phyloP scores from a whole-genome alignment of 2,888 invertebrate genomes.

The Therioaphis trifolii region DNA sequence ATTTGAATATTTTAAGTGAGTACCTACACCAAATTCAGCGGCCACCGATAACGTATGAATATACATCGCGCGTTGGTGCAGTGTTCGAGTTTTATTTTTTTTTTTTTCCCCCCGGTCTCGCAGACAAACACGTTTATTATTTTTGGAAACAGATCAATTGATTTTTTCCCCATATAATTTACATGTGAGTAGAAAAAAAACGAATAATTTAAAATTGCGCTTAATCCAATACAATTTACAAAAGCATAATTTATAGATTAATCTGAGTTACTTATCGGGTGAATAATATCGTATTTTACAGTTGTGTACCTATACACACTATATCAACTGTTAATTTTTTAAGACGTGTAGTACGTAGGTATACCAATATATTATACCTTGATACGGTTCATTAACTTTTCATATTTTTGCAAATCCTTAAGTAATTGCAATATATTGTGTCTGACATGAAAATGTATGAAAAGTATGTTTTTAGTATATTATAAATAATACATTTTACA shows the following conservation, averaged over 20 bases:
- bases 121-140: slow-evolving; percentile 22
- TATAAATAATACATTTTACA: neutral
- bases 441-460: neutral
- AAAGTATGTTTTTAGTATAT: neutral
- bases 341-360: neutral
- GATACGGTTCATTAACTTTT: neutral
- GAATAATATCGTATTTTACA: neutral
- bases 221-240: neutral
- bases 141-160: slow-evolving; percentile 38
- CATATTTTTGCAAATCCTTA: neutral
- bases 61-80: neutral
- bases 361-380: neutral
- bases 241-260: neutral
- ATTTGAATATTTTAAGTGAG: neutral
- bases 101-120: no score
- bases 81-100: neutral
- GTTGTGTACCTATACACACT: neutral
- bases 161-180: neutral
- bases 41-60: no score
- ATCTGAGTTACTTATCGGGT: neutral
- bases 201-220: slow-evolving; percentile 14
- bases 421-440: neutral
- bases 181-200: neutral
- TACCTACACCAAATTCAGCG: neutral
- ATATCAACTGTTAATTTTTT: neutral